A percentile compares a stretch with the other conserved stretches of the same genome.
These are phyloP conservation scores for Panopea generosa DNA, from an alignment of 2,888 invertebrate species.

Conservation along the genomic window DNA sequence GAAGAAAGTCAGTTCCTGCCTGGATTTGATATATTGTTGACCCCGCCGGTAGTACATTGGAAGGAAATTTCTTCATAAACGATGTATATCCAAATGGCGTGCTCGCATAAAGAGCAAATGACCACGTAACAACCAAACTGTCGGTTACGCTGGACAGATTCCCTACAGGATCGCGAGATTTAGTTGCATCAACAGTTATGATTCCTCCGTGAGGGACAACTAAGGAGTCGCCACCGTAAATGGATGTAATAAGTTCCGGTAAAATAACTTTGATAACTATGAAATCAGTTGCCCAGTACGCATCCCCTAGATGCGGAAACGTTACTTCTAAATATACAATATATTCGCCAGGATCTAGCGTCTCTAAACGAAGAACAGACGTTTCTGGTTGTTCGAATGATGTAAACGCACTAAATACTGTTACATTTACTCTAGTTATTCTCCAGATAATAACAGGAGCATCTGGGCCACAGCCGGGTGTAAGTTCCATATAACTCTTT, in stretches of 20 bases:
- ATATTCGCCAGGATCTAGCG: constrained; percentile 24
- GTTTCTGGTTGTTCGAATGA: constrained; percentile 18
- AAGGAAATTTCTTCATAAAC: constrained; percentile 17
- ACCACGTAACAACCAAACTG: constrained; percentile 26
- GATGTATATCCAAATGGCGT: not conserved
- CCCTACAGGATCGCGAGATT: constrained; percentile 27
- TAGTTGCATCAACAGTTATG: constrained; percentile 14
- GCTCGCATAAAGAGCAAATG: constrained; percentile 16
- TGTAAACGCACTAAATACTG: not conserved
- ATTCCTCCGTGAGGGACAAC: constrained; percentile 10
- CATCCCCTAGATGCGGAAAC: constrained; percentile 2
- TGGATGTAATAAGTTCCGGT: constrained; percentile 32
- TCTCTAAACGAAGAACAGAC: constrained; percentile 13
- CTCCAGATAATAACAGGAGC: constrained; percentile 23
- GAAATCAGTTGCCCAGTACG: constrained; percentile 20
- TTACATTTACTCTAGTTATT: constrained; percentile 2
- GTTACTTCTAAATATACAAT: constrained; percentile 17
- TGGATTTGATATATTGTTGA: constrained; percentile 1
- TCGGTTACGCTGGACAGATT: not conserved
- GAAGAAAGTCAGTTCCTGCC: constrained; percentile 24
- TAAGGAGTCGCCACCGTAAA: constrained; percentile 21
- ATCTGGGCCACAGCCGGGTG: not conserved
- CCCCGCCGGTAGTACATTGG: constrained; percentile 5
- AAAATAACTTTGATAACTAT: constrained; percentile 17
- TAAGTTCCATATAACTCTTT: constrained; percentile 30